These are phyloP conservation scores for Apoda limacodes DNA, from an alignment of 2,888 invertebrate genomes.

Conservation along the genomic window DNA sequence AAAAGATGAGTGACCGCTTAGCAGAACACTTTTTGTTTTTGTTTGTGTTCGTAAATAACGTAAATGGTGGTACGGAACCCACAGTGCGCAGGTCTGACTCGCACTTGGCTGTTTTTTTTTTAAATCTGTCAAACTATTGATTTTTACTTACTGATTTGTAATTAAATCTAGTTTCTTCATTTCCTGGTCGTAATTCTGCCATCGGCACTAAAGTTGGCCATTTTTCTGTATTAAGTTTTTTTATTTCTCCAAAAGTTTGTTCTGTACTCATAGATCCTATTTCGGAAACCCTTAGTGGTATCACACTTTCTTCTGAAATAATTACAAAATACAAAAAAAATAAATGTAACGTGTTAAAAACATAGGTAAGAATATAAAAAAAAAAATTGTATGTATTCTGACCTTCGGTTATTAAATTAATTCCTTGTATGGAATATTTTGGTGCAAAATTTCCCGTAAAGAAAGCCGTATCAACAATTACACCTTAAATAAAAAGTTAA, in stretches of 20 bases:
- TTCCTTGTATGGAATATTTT: conserved; percentile 72
- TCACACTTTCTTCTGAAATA: conserved; percentile 52
- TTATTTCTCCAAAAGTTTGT: conserved; percentile 51
- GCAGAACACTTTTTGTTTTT: too few relatives aligned
- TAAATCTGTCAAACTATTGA: too few relatives aligned
- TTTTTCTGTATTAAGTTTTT: conserved; percentile 51
- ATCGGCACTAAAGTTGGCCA: conserved; percentile 71
- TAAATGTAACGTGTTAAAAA: conserved; percentile 7
- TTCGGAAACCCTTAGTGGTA: conserved; percentile 49
- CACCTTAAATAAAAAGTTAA: conserved; percentile 39
- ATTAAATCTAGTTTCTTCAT: conserved; percentile 69
- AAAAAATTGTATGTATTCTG: conserved; percentile 12
- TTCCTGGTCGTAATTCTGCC: conserved; percentile 65
- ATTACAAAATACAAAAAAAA: conserved; percentile 12
- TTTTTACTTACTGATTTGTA: too few relatives aligned
- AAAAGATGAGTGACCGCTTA: too few relatives aligned
- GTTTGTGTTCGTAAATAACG: too few relatives aligned
- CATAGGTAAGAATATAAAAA: background rate
- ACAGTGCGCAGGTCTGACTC: too few relatives aligned
- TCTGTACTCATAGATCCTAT: conserved; percentile 63
- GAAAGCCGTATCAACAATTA: conserved; percentile 71
- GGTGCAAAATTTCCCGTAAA: conserved; percentile 75
- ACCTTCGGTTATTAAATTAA: conserved; percentile 62
- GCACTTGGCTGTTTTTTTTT: too few relatives aligned
- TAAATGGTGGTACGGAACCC: too few relatives aligned